A percentile compares a stretch with the other conserved stretches of the same genome.
Evolutionary conservation across 1,140 invertebrate genomes (phyloP).

Genomic region (Sarcophaga bullata): DNA sequence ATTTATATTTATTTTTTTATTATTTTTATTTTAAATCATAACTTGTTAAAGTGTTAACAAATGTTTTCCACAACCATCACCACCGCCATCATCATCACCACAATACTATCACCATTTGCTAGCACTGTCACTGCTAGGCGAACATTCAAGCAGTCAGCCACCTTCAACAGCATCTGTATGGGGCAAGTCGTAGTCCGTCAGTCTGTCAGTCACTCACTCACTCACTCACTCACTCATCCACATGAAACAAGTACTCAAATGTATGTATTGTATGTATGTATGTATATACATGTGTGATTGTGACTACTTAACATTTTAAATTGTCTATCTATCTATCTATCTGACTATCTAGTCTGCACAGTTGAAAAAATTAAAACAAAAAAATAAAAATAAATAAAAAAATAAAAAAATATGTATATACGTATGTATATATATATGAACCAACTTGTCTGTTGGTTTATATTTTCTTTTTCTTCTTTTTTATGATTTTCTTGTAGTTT

Average conservation of each 20-base stretch:
- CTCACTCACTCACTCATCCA: background rate
- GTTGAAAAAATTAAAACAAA: background rate
- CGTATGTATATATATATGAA: no score
- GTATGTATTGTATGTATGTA: no score
- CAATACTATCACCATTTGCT: background rate
- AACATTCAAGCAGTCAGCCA: background rate
- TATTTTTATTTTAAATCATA: conserved; percentile 50
- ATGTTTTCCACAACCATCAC: conserved; percentile 52
- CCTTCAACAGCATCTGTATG: background rate
- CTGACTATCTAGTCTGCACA: background rate
- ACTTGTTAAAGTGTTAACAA: conserved; percentile 65
- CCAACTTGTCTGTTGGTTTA: no score
- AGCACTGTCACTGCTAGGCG: background rate
- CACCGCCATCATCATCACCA: conserved; percentile 44
- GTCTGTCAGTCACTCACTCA: background rate
- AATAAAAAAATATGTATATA: no score
- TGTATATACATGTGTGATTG: background rate
- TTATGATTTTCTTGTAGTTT: no score
- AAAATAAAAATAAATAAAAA: background rate
- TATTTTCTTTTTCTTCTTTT: no score
- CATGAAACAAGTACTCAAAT: no score
- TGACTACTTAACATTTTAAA: background rate
- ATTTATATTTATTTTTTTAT: background rate
- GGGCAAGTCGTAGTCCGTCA: background rate
- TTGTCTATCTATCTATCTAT: background rate